These are phyloP conservation scores for Orthosia gothica DNA, from an alignment of 2,888 invertebrate genomes.

Conservation along the genomic window DNA sequence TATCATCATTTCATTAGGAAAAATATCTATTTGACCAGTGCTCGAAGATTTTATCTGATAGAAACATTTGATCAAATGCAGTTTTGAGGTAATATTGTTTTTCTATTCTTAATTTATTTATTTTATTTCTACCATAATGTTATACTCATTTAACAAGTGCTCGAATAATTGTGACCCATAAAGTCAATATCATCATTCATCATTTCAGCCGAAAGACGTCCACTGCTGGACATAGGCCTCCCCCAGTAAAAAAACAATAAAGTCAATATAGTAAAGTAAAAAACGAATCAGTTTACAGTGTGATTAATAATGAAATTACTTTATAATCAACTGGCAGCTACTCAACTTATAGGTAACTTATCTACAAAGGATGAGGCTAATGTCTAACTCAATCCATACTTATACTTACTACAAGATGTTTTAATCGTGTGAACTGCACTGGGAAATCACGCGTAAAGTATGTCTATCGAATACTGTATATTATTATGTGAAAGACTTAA, in stretches of 20 bases:
- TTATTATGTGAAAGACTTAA: neutral
- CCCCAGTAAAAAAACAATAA: too few relatives aligned
- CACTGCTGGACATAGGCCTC: too few relatives aligned
- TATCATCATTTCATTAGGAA: neutral
- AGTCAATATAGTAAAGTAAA: neutral
- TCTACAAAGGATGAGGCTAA: neutral
- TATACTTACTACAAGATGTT: neutral
- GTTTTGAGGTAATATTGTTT: neutral
- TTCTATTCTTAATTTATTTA: neutral
- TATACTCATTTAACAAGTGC: constrained; percentile 8
- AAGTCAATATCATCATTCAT: too few relatives aligned
- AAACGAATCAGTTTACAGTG: neutral
- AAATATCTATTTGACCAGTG: neutral
- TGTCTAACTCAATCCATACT: neutral
- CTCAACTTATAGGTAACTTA: neutral
- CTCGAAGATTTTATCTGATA: constrained; percentile 25
- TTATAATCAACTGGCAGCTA: neutral
- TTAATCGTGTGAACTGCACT: neutral
- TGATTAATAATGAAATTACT: neutral
- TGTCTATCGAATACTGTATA: neutral
- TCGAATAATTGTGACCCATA: neutral
- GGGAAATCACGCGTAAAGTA: neutral
- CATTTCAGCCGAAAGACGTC: too few relatives aligned
- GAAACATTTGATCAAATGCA: neutral
- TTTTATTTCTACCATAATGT: neutral